Evolutionary conservation across 2,888 invertebrate species (phyloP), one percentile per base, ranked within the genome.

Genomic region (Drosophila neoperkinsi): DNA sequence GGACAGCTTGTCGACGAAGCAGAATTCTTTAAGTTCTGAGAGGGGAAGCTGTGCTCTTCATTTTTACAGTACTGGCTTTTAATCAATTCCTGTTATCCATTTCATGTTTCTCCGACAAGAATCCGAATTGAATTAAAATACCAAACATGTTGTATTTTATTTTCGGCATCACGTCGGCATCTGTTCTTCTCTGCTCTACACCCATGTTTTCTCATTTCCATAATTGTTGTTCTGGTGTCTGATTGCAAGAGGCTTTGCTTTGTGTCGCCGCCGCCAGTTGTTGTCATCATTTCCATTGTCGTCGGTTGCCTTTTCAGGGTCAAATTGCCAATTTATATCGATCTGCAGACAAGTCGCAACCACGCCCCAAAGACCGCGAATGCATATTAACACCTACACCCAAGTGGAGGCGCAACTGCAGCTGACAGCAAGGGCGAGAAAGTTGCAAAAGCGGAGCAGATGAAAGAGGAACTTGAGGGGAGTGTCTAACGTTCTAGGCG

Each of bases 241-340:
- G 71, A 57, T 71, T 77, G 78, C 52, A 59, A 58, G 49, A 30
- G 64, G 60, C 34, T 67, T 79, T 76, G 79, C 72, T 72, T 72
- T 72, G 57, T 76, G 66, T 73, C 38, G 72, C 63, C 68, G 78
- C 52, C 57, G 74, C 30, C 66, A 67, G 66, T 68, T 74, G 68
- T 61, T 64, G 64, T 62, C 65, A 55, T 67, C 66, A 38, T 65
- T 51, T 41, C 64, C 74, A 72, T 73, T 77, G 58, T 78, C 73
- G 70, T 71, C 74, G 64, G 69, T 75, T 85, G 78, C 58, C 77
- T 86, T 82, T 78, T 89, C 84, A 85, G 91, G 91, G 91, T 91
- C 88, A 91, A 72, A 80, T 82, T 79, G 81, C 68, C 86, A 90
- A 90, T 91, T 89, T 82, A 77, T 86, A 90, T 90, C 79, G 90